These are phyloP conservation scores for Chiridota heheva DNA, from an alignment of 35 echinoderm and acorn worm species.

Conservation along the genomic window DNA sequence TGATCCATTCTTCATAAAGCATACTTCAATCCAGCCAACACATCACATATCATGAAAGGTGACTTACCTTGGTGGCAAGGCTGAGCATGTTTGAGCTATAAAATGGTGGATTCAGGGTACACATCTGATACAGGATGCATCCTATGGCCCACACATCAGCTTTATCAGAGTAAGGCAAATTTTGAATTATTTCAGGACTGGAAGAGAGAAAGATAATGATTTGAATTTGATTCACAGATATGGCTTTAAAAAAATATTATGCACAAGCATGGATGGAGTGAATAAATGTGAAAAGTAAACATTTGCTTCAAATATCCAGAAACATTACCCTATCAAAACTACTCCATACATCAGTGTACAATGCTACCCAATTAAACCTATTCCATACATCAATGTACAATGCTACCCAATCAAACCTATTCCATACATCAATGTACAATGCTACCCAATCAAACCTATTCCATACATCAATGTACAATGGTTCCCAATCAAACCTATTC, in stretches of 20 bases:
- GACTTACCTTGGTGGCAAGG: slow-evolving; percentile 65
- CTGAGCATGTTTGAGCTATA: slow-evolving; percentile 89
- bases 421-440: no score
- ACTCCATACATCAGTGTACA: no score
- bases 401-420: no score
- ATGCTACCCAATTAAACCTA: no score
- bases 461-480: no score
- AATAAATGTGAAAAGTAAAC: no score
- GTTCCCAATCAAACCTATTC: no score
- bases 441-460: no score
- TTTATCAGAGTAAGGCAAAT: slow-evolving; percentile 85
- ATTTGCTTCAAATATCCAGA: no score
- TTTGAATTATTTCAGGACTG: slow-evolving; percentile 95
- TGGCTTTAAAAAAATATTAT: neutral
- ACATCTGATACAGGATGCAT: slow-evolving; percentile 97
- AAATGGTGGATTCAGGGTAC: slow-evolving; percentile 78
- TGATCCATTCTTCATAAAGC: neutral
- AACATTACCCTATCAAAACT: neutral
- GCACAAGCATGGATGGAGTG: no score
- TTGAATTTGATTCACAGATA: no score
- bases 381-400: no score
- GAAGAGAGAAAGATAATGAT: slow-evolving; percentile 34
- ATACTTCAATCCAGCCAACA: neutral
- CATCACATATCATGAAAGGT: neutral
- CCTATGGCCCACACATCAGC: slow-evolving; percentile 94